A percentile compares a stretch with the other conserved stretches of the same genome.
phyloP scores from a whole-genome alignment of 1,140 invertebrate genomes.

The Phymorhynchus buccinoides region DNA sequence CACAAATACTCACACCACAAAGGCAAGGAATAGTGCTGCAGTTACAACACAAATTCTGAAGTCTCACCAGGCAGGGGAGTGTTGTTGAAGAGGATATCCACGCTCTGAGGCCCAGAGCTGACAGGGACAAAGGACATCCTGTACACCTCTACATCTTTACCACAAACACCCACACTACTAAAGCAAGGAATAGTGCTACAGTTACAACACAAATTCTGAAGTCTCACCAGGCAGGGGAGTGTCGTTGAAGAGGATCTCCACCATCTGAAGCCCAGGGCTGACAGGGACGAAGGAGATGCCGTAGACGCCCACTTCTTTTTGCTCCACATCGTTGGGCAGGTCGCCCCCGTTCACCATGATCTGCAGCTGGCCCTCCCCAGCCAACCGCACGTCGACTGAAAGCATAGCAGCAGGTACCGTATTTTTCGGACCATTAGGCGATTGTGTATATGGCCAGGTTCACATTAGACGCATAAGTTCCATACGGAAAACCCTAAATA shows the following conservation, averaged over 20 bases:
- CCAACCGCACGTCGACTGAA: slow-evolving; percentile 94
- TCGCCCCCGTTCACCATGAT: slow-evolving; percentile 94
- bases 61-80: slow-evolving; percentile 87
- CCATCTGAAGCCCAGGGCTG: slow-evolving; percentile 74
- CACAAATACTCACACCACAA: no score
- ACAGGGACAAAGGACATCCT: slow-evolving; percentile 67
- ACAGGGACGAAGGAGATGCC: slow-evolving; percentile 68
- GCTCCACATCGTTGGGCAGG: slow-evolving; percentile 97
- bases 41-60: no score
- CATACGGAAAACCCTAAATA: no score
- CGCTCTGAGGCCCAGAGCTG: slow-evolving; percentile 74
- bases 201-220: no score
- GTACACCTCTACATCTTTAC: slow-evolving; percentile 88
- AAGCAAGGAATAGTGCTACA: no score
- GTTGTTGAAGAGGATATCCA: slow-evolving; percentile 97
- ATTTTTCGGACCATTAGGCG: no score
- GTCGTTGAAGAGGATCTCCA: slow-evolving; percentile 97
- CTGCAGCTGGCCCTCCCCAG: slow-evolving; percentile 98
- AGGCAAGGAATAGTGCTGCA: no score
- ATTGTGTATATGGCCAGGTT: no score
- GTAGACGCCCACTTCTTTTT: slow-evolving; percentile 86
- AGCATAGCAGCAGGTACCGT: no score
- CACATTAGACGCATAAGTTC: no score
- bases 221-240: slow-evolving; percentile 87
- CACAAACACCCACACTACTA: no score